Percentiles rank a stretch among this genome's conserved stretches.
Conservation (phyloP, 2,888 invertebrate genomes). For the Ditula angustiorana region DNA sequence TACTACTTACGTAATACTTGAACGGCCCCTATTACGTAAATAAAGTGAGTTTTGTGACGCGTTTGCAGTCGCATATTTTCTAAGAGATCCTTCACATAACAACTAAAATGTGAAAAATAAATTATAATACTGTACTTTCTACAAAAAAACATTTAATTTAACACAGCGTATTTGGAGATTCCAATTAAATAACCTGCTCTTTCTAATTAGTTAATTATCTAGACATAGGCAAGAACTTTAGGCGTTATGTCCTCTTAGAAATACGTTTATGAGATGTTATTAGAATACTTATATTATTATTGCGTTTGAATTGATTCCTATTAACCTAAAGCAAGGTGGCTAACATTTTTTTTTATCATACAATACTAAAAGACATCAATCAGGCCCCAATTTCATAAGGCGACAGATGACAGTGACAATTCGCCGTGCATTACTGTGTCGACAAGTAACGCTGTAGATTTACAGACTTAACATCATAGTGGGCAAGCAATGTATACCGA, state of each 20-base stretch:
- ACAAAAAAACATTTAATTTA: neutral
- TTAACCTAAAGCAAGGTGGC: constrained; percentile 20
- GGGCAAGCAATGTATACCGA: too few species aligned
- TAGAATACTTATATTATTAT: constrained; percentile 26
- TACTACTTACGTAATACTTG: too few species aligned
- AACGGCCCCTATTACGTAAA: neutral
- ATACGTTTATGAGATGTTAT: neutral
- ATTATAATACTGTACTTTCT: constrained; percentile 17
- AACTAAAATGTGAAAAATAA: constrained; percentile 3
- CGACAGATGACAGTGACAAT: too few species aligned
- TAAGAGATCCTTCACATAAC: constrained; percentile 26
- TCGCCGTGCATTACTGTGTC: too few species aligned
- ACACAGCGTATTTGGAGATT: neutral
- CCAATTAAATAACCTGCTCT: neutral
- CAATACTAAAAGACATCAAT: neutral
- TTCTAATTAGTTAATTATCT: neutral
- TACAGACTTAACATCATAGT: too few species aligned
- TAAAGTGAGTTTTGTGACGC: neutral
- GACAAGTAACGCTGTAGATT: too few species aligned
- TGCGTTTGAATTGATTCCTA: constrained; percentile 36
- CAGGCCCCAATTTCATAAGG: too few species aligned
- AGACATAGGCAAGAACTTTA: constrained; percentile 19
- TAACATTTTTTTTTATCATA: neutral
- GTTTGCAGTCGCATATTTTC: neutral
- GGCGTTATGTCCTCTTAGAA: constrained; percentile 5